These are phyloP conservation scores for Ascidia mentula DNA, from an alignment of 23 tunicate genomes.

Conservation along the genomic window DNA sequence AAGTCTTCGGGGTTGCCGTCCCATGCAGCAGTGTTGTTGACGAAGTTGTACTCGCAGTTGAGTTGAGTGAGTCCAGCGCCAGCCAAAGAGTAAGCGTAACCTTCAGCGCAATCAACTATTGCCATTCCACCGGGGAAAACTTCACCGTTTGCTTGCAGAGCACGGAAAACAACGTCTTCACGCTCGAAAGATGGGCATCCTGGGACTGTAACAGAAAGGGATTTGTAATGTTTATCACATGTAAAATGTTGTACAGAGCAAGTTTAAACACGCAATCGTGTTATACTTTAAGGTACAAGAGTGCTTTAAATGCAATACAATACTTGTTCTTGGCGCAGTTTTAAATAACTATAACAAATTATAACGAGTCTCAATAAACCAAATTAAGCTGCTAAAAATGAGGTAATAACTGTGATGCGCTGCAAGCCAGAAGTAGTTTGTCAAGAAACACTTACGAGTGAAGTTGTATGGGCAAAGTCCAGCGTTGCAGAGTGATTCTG, in stretches of 20 bases:
- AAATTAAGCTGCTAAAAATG: too few species aligned
- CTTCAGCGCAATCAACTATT: conserved; percentile 26
- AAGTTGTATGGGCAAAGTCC: conserved; percentile 78
- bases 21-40: conserved; percentile 83
- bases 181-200: conserved; percentile 69
- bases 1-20: conserved; percentile 49
- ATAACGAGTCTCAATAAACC: too few species aligned
- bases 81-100: conserved; percentile 7
- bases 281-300: too few species aligned
- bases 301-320: too few species aligned
- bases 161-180: conserved; percentile 35
- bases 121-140: conserved; percentile 85
- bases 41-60: conserved; percentile 81
- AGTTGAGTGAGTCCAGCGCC: conserved; percentile 27
- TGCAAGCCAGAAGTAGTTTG: too few species aligned
- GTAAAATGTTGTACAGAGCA: too few species aligned
- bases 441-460: conserved; percentile 68
- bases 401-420: too few species aligned
- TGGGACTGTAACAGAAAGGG: conserved; percentile 49
- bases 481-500: conserved; percentile 65
- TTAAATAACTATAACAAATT: too few species aligned
- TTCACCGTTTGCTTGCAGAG: conserved; percentile 42
- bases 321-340: too few species aligned
- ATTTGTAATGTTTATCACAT: too few species aligned
- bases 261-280: too few species aligned